Evolutionary conservation across 1,140 invertebrate species (phyloP), one percentile per base, ranked within the genome.

Genomic region (Holcopasites calliopsidis): DNA sequence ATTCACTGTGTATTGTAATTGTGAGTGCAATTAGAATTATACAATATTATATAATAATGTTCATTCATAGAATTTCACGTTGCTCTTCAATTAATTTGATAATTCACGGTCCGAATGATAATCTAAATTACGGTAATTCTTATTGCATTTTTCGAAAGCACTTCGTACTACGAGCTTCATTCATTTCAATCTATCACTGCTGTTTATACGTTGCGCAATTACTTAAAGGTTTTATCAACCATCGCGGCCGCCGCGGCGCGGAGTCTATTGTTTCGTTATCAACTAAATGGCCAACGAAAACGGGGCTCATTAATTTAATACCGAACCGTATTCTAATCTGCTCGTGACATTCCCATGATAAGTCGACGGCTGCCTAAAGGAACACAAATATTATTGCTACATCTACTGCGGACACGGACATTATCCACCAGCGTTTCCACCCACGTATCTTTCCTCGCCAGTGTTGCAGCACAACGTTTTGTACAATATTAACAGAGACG

Each of bases 191-290:
- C 62, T 57, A 74, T 66, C 62, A 47, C 31, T 38, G 23, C 23
- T 52, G 31, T 23, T 44, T 57, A 65, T 55, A 40, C 23, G 16
- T 28, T 44, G 50, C 50, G 35, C 35, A 66, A 73, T 66, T 66
- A 66, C 38, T 66, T 40, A 66, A n/a, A 55, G 21, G 62, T 55
- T 66, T 74, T 66, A 74, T 74, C 62, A 40, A 28, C 11, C 50
- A 26, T 44, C n/a, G n/a, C 21, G 52, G 7, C 13, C 16, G 10
- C 28, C 7, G 3, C 16, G 10, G 0, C 35, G 28, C n/a, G 21
- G 13, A n/a, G n/a, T n/a, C 47, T 6, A 73, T 73, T 73, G 62
- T 66, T 55, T 55, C 13, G 50, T 33, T 55, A 66, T 73, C 38
- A 54, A 65, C 13, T 2, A 2, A 38, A 73, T 54, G 3, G 16